Percentiles rank a stretch among this genome's conserved stretches.
These are phyloP conservation scores for Porites australiensis DNA, from an alignment of 64 coral and sea anemone genomes.

Conservation along the genomic window DNA sequence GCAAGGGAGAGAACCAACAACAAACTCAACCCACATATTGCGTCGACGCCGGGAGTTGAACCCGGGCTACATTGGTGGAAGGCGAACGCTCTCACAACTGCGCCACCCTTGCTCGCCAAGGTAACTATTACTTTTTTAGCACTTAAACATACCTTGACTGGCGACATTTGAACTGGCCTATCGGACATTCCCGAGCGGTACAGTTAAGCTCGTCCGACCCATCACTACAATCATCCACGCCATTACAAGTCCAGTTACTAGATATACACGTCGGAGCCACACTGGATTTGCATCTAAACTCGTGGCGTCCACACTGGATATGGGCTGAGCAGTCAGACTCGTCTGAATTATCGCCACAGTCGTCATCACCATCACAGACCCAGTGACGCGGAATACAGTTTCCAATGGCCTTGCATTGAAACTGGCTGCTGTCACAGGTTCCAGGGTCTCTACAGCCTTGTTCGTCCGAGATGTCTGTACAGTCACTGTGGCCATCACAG, in stretches of 20 bases:
- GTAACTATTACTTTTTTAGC: too few relatives aligned
- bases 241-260: background rate
- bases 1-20: too few relatives aligned
- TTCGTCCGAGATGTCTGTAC: background rate
- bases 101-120: too few relatives aligned
- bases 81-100: too few relatives aligned
- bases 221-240: background rate
- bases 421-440: background rate
- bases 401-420: background rate
- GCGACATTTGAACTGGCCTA: background rate
- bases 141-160: background rate
- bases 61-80: too few relatives aligned
- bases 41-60: too few relatives aligned
- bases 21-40: too few relatives aligned
- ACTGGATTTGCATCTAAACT: background rate
- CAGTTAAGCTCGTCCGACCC: background rate
- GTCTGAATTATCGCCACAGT: background rate
- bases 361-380: background rate
- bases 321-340: background rate
- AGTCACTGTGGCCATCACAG: slow-evolving; percentile 63
- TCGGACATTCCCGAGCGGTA: background rate
- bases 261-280: background rate
- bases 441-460: background rate
- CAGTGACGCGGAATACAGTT: background rate
- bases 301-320: background rate